Base-by-base conservation (phyloP, 1,140 invertebrate genomes). In the Pissodes strobi region DNA sequence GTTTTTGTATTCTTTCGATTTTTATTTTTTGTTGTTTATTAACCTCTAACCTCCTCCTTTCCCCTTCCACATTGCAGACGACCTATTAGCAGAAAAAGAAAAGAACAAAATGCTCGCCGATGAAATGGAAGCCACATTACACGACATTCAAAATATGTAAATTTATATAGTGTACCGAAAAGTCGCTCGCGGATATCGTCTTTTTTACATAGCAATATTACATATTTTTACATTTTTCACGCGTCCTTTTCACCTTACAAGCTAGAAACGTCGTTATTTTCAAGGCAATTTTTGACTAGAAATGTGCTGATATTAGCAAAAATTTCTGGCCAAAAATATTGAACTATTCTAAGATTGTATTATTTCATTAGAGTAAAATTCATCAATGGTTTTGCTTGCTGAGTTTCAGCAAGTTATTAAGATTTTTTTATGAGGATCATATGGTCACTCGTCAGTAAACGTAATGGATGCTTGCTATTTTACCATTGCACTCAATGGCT, bases 121-220 rank as follows among this genome's bases (percentile, higher is more conserved):
- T 80, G 97, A 99, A 82, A 98, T 99, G 92, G 97, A 99, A 83
- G 90, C 92, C 76, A 98, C 96, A 76, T 90, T 99, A 83, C 94
- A 97, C 87, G 95, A 98, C 85, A 96, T 98, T 84, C 95, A 98
- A 85, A 97, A 97, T 83, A 97, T 97, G 93, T 97, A 94, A 90
- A 87, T 27, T 45, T 45, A 18, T 18, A 45, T 19, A 1, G 41
- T 12, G 6, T 45, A 45, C 18, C 41, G 25, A 27, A 27, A 19
- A 45, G 19, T 39, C 2, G 37, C 18, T 17, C 37, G 18, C 37
- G 3, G 37, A 39, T 39, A 17, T 45, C 39, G 19, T 27, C 25
- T 18, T 45, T 45, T 41, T 41, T 21, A 19, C 41, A 19, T 45
- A 45, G 18, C 1, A 19, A 19, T 45, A 19, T 39, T 18, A 45